Evolutionary conservation across 2,888 invertebrate species (phyloP), one percentile per base, ranked within the genome.

Genomic region (Platerodrilus igneus): DNA sequence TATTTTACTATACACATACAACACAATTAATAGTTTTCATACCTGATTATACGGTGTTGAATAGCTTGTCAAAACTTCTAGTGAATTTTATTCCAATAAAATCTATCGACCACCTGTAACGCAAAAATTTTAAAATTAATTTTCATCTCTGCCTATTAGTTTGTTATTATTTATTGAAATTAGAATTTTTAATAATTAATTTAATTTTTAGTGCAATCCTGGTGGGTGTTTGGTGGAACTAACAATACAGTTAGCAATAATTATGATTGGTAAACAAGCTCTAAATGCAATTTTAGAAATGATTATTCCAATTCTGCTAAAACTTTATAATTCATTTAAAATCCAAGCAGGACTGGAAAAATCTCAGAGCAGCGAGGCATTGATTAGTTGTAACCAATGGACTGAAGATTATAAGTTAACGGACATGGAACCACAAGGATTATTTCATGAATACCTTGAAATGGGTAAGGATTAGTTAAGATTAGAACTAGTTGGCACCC

Each of bases 201-300:
- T n/a, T n/a, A n/a, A n/a, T n/a, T 62, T 64, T 41, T 45, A 83
- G 76, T 91, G 90, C 65, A 82, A 82, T 56, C 83, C 87, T 2
- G 88, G 88, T 11, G 90, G 90, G 4, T 91, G 90, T 59, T 73
- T 91, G 45, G 81, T 87, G 71, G 91, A 92, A 66, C 69, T 92
- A 28, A 86, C 86, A 48, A 82, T 92, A 56, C 91, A 92, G 64
- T 66, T 91, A 50, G 80, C 82, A 0, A 87, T 90, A 52, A 89
- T 91, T 43, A 85, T 87, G 82, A 78, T 87, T 20, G 91, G 90
- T 41, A 90, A 90, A 60, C 90, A 91, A 69, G 79, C 83, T 2
- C 71, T 90, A 46, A 83, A 82, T 62, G 81, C 83, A 8, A 70
- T 86, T 4, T 65, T 86, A 51, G 91, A 92, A 72, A 83, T 87